Percentiles rank a stretch among this genome's conserved stretches.
Evolutionary conservation across 2,113 vertebrate species (phyloP).

Genomic region (Xyrauchen texanus): DNA sequence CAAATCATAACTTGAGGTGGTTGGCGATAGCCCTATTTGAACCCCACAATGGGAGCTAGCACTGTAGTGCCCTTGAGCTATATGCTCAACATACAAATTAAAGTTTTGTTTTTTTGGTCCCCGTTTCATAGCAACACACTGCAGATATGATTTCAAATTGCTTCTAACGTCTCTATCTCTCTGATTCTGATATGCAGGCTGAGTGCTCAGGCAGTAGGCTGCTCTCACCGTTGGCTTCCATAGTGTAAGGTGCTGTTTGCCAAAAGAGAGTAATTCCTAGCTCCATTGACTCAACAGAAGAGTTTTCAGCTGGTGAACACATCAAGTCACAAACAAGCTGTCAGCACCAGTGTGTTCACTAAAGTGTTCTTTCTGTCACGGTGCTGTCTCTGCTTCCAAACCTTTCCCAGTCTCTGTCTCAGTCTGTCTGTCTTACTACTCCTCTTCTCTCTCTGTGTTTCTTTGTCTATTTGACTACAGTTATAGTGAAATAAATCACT

Average conservation of each 20-base stretch:
- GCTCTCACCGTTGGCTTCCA: conserved; percentile 29
- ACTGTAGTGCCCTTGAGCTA: too few species aligned
- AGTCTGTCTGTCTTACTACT: conserved; percentile 36
- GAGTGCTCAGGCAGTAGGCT: conserved; percentile 1
- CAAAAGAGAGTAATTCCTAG: conserved; percentile 65
- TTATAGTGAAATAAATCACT: not conserved
- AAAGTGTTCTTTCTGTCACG: conserved; percentile 44
- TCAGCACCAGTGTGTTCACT: conserved; percentile 63
- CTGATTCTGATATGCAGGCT: conserved; percentile 23
- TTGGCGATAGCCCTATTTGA: too few species aligned
- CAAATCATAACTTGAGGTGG: too few species aligned
- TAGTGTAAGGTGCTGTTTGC: conserved; percentile 46
- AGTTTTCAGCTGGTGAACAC: conserved; percentile 57
- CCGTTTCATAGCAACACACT: too few species aligned
- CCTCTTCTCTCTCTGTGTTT: not conserved
- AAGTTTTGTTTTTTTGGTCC: too few species aligned
- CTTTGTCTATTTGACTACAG: not conserved
- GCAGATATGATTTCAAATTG: too few species aligned
- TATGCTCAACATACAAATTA: too few species aligned
- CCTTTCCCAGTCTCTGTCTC: conserved; percentile 45
- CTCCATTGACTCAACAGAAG: conserved; percentile 56
- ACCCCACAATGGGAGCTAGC: too few species aligned
- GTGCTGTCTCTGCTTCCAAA: conserved; percentile 49
- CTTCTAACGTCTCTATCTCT: not conserved
- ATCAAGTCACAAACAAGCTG: conserved; percentile 57